Conservation (phyloP, 2,113 vertebrate species). For the Phylloscopus whistleri region DNA sequence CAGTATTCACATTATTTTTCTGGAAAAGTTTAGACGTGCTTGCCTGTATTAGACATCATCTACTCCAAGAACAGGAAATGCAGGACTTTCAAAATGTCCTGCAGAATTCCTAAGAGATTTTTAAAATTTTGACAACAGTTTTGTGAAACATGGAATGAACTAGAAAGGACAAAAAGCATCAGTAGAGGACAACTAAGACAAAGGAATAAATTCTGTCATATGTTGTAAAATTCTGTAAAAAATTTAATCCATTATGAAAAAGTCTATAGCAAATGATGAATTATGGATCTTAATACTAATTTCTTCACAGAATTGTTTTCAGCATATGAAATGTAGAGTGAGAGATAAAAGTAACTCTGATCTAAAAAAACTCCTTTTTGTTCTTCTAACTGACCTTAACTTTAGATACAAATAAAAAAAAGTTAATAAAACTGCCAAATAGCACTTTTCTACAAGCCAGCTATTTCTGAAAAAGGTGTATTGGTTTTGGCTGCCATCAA, state of each 20-base stretch:
- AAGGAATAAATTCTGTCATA: background rate
- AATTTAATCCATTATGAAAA: background rate
- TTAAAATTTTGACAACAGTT: background rate
- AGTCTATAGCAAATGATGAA: background rate
- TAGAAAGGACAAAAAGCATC: background rate
- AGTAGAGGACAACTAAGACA: background rate
- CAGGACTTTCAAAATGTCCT: background rate
- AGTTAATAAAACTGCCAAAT: background rate
- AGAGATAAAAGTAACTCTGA: background rate
- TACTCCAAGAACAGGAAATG: background rate
- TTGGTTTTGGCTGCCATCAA: background rate
- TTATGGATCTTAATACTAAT: background rate
- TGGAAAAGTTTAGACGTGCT: background rate
- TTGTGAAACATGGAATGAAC: background rate
- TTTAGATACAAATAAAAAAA: background rate
- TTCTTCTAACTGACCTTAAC: background rate
- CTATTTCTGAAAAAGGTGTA: background rate
- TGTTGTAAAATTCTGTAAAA: background rate
- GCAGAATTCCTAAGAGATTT: background rate
- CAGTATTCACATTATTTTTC: background rate
- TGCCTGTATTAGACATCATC: background rate
- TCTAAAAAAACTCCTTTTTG: accelerated
- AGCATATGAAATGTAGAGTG: background rate
- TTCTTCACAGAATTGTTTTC: background rate
- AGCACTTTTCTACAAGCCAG: background rate